Conservation (phyloP, 1,140 invertebrate genomes). For the Sminthurides bifidus region DNA sequence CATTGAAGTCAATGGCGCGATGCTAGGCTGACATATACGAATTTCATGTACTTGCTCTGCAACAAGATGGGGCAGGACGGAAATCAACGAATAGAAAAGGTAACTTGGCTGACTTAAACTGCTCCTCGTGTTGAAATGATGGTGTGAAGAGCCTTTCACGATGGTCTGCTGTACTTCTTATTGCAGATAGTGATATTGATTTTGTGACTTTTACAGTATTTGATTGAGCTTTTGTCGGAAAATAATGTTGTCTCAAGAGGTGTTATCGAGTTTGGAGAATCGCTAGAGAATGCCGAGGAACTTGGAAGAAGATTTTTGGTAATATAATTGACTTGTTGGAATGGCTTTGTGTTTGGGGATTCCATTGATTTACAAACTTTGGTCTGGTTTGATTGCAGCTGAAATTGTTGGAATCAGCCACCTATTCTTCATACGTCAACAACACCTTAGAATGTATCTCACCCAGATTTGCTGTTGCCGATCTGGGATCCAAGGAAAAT, state of each 20-base stretch:
- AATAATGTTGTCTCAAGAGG: neutral
- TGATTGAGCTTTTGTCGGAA: neutral
- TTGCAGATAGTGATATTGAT: neutral
- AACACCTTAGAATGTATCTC: neutral
- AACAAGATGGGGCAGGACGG: too few relatives aligned
- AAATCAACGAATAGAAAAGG: too few relatives aligned
- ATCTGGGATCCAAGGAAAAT: conserved; percentile 1
- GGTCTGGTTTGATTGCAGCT: neutral
- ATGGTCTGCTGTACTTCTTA: too few relatives aligned
- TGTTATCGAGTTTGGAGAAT: neutral
- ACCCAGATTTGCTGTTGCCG: neutral
- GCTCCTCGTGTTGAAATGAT: neutral
- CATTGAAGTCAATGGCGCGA: too few relatives aligned
- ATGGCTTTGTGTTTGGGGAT: neutral
- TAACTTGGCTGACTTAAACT: neutral
- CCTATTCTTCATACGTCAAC: neutral
- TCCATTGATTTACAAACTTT: neutral
- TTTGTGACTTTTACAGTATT: neutral
- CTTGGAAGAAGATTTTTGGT: neutral
- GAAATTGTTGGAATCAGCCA: neutral
- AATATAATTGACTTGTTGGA: neutral
- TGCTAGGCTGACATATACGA: too few relatives aligned
- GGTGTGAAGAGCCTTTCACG: too few relatives aligned
- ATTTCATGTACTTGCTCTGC: too few relatives aligned
- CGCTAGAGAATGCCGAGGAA: neutral